A percentile compares a stretch with the other conserved stretches of the same genome.
Evolutionary conservation across 1,140 invertebrate species (phyloP).

Genomic region (Pseudoatta argentina): DNA sequence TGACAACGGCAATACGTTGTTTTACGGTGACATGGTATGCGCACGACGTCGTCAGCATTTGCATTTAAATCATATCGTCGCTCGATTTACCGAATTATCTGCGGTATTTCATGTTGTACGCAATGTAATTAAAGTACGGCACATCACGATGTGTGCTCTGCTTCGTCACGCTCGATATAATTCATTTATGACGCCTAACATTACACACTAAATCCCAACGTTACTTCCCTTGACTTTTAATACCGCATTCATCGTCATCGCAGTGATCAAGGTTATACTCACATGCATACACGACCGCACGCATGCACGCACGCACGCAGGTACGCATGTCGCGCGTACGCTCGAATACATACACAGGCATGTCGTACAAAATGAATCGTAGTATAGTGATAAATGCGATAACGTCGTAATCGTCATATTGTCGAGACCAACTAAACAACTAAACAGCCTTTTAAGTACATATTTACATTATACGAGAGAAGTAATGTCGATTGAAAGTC

Average conservation of each 20-base stretch:
- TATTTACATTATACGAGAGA: conserved; percentile 78
- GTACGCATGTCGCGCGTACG: neutral
- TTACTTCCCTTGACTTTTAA: conserved; percentile 15
- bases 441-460: conserved; percentile 80
- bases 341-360: conserved; percentile 61
- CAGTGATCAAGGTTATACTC: conserved; percentile 16
- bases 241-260: neutral
- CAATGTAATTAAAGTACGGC: conserved; percentile 42
- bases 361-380: conserved; percentile 77
- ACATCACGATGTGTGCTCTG: conserved; percentile 24
- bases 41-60: conserved; percentile 49
- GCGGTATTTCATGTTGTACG: conserved; percentile 63
- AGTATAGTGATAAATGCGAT: conserved; percentile 67
- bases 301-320: neutral
- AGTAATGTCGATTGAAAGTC: conserved; percentile 53
- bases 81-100: conserved; percentile 70
- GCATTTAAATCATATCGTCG: conserved; percentile 60
- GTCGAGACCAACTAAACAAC: conserved; percentile 80
- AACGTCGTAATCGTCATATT: conserved; percentile 74
- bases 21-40: conserved; percentile 63
- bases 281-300: neutral
- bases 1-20: conserved; percentile 72
- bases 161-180: neutral
- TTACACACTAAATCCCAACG: conserved; percentile 12
- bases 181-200: conserved; percentile 5